Percentiles rank a stretch among this genome's conserved stretches.
phyloP scores from a whole-genome alignment of 1,140 invertebrate species.

The Pectinophora gossypiella region DNA sequence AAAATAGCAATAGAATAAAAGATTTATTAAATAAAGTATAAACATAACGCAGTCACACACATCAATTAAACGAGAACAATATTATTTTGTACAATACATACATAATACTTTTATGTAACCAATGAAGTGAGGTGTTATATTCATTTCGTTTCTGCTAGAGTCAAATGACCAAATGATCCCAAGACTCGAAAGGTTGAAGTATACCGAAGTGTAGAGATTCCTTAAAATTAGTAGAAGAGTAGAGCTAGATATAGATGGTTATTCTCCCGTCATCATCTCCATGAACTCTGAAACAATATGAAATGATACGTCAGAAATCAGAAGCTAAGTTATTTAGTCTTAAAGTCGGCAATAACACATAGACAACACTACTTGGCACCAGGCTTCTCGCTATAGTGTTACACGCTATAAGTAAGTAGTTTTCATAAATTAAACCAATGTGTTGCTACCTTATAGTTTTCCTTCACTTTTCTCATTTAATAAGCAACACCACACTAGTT shows the following conservation, averaged over 20 bases:
- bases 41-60: constrained; percentile 67
- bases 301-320: no score
- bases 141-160: constrained; percentile 22
- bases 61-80: constrained; percentile 61
- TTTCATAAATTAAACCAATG: no score
- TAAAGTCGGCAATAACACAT: no score
- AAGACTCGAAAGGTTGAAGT: constrained; percentile 58
- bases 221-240: constrained; percentile 57
- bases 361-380: no score
- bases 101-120: constrained; percentile 52
- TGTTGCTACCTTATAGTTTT: no score
- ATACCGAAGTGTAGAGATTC: constrained; percentile 51
- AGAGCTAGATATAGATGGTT: constrained; percentile 59
- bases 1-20: constrained; percentile 48
- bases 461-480: no score
- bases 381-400: no score
- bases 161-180: constrained; percentile 45
- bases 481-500: no score
- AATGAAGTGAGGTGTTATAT: constrained; percentile 26
- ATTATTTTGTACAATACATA: constrained; percentile 66
- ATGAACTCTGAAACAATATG: constrained; percentile 90
- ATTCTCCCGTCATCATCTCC: constrained; percentile 97
- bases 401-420: no score
- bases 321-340: no score
- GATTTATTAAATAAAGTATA: constrained; percentile 71